Evolutionary conservation across 1,140 invertebrate genomes (phyloP).

Genomic region (Augochlora pura): DNA sequence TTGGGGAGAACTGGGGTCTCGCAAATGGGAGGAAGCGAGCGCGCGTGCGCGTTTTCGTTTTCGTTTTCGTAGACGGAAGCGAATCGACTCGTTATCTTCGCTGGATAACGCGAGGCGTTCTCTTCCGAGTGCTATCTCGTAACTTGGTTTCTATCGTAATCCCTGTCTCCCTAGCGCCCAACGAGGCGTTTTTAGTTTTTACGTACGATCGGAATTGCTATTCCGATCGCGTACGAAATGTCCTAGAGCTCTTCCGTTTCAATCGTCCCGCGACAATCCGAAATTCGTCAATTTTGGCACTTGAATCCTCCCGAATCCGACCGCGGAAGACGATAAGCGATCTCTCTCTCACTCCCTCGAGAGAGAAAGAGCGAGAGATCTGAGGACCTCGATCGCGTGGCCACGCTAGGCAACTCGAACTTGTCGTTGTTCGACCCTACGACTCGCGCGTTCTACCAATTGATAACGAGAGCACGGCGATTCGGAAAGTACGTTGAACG

Average conservation of each 20-base stretch:
- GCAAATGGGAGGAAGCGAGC: conserved; percentile 18
- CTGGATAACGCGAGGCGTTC: conserved; percentile 42
- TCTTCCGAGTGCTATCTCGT: conserved; percentile 25
- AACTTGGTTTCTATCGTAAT: conserved; percentile 20
- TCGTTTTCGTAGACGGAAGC: conserved; percentile 14
- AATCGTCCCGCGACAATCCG: neutral
- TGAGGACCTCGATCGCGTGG: too few species aligned
- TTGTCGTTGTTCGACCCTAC: too few species aligned
- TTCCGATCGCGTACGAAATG: conserved; percentile 1
- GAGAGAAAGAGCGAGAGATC: too few species aligned
- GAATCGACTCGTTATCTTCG: conserved; percentile 20
- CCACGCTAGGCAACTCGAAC: too few species aligned
- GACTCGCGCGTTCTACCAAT: too few species aligned
- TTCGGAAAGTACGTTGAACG: neutral
- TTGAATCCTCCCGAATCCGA: too few species aligned
- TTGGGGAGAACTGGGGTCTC: too few species aligned
- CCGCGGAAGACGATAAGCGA: too few species aligned
- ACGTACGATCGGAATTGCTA: conserved; percentile 36
- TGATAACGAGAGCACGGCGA: too few species aligned
- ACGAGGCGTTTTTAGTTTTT: conserved; percentile 19
- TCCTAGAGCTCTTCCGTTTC: neutral
- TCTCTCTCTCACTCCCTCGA: too few species aligned
- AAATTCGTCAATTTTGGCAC: neutral
- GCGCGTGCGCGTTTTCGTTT: neutral
- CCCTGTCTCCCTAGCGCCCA: conserved; percentile 17